These are phyloP conservation scores for Trachythela sp. DNA, from an alignment of 64 coral and sea anemone species.

Conservation along the genomic window DNA sequence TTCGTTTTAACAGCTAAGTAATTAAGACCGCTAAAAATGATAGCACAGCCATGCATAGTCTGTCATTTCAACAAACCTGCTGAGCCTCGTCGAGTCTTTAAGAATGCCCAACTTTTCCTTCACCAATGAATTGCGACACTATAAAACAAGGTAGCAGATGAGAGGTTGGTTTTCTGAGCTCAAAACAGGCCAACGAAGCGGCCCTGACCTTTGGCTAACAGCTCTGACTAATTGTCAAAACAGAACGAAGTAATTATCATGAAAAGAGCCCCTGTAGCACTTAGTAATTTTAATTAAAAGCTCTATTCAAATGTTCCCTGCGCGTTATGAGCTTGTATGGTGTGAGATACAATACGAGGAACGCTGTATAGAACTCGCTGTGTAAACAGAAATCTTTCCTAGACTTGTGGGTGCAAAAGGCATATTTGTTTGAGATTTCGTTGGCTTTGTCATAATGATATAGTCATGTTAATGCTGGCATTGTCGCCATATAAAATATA, in stretches of 20 bases:
- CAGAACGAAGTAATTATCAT: background rate
- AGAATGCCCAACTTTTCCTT: background rate
- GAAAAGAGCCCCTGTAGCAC: background rate
- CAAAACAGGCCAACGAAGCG: background rate
- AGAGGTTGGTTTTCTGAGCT: background rate
- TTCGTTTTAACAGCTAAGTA: background rate
- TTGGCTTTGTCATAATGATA: too few relatives aligned
- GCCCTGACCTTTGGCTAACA: background rate
- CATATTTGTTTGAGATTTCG: too few relatives aligned
- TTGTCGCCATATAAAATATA: too few relatives aligned
- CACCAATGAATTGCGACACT: background rate
- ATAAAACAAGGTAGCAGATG: background rate
- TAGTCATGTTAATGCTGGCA: too few relatives aligned
- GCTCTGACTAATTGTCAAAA: background rate
- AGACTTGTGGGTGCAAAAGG: background rate
- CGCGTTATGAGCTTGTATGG: background rate
- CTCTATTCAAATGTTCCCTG: background rate
- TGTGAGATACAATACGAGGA: background rate
- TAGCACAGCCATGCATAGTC: background rate
- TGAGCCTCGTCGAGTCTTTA: background rate
- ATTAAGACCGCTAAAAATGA: background rate
- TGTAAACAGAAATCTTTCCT: background rate
- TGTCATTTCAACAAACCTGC: background rate
- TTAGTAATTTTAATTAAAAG: constrained; percentile 7
- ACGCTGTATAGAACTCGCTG: background rate